Conservation (phyloP, 2,797 vertebrate genomes). For the Chelonia mydas region DNA sequence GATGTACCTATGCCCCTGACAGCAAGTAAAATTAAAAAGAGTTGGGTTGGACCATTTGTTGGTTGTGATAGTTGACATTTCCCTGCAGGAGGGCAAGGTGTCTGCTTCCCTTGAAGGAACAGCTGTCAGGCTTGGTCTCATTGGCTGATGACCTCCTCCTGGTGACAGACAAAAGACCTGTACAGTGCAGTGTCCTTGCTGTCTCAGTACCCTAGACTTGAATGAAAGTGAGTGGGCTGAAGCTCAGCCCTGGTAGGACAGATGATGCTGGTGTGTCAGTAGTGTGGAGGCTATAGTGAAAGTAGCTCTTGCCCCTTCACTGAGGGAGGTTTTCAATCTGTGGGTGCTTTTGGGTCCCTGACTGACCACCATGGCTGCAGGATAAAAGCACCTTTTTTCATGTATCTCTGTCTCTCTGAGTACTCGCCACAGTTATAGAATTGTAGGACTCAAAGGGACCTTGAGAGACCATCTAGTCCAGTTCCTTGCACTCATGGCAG, state of each 20-base stretch:
- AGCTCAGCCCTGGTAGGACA: neutral
- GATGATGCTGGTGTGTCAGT: too few species aligned
- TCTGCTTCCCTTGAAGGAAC: neutral
- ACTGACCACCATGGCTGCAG: too few species aligned
- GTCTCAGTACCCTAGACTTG: neutral
- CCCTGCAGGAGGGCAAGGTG: neutral
- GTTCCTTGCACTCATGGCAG: too few species aligned
- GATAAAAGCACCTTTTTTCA: too few species aligned
- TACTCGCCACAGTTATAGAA: too few species aligned
- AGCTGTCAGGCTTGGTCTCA: neutral
- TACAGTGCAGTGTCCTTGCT: neutral
- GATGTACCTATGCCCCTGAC: neutral
- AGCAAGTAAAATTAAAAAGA: neutral
- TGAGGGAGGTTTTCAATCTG: too few species aligned
- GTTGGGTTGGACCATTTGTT: neutral
- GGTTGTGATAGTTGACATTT: neutral
- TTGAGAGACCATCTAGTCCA: too few species aligned
- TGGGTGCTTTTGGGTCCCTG: too few species aligned
- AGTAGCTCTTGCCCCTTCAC: too few species aligned
- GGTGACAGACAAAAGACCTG: neutral
- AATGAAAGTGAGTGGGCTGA: neutral
- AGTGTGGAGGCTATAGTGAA: too few species aligned
- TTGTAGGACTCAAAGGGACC: too few species aligned
- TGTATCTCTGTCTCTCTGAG: too few species aligned
- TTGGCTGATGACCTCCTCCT: neutral